A percentile compares a stretch with the other conserved stretches of the same genome.
These are phyloP conservation scores for Ictalurus furcatus DNA, from an alignment of 2,113 vertebrate genomes.

Conservation along the genomic window DNA sequence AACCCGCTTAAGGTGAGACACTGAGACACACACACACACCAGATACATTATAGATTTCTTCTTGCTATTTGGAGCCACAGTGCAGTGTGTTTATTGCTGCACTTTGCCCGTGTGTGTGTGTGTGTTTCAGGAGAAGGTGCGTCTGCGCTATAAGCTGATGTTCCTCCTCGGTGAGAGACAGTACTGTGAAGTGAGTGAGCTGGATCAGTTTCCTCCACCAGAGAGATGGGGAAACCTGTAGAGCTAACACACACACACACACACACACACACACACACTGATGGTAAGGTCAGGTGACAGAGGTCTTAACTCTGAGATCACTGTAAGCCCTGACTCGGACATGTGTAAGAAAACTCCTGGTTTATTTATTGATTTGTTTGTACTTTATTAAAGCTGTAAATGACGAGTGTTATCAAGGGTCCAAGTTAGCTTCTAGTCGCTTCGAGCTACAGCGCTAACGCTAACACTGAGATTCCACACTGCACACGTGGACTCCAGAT, in stretches of 20 bases:
- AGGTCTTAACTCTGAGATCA: background rate
- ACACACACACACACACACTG: background rate
- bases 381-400: slow-evolving; percentile 11
- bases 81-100: background rate
- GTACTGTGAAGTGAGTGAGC: slow-evolving; percentile 88
- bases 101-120: background rate
- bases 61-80: background rate
- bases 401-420: background rate
- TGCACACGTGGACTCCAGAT: background rate
- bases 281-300: background rate
- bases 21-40: slow-evolving; percentile 19
- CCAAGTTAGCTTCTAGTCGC: background rate
- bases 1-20: slow-evolving; percentile 86
- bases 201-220: slow-evolving; percentile 88
- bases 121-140: slow-evolving; percentile 86
- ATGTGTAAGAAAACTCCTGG: background rate
- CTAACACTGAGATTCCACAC: background rate
- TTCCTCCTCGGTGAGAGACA: slow-evolving; percentile 84
- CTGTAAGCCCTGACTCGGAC: background rate
- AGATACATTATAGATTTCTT: background rate
- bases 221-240: slow-evolving; percentile 92
- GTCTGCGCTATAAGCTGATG: slow-evolving; percentile 88
- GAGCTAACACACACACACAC: slow-evolving; percentile 41
- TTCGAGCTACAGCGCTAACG: background rate
- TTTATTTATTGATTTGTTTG: background rate